These are phyloP conservation scores for Eumacrocentrus americanus DNA, from an alignment of 2,888 invertebrate genomes.

Conservation along the genomic window DNA sequence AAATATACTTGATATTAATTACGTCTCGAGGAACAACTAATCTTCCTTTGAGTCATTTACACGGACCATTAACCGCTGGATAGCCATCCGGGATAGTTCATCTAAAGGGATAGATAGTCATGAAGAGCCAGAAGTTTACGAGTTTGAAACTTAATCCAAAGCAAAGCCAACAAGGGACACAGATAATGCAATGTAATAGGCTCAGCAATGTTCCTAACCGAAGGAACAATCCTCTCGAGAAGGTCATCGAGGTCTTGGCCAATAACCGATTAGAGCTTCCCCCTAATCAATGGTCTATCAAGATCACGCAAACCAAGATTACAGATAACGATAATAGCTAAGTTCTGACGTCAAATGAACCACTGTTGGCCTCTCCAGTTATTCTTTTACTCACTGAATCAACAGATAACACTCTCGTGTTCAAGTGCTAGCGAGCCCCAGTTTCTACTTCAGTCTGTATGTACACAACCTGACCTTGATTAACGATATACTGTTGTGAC, in stretches of 20 bases:
- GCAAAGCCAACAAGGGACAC: no score
- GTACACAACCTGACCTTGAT: not conserved
- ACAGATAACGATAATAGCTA: not conserved
- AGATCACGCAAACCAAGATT: not conserved
- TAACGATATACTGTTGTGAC: not conserved
- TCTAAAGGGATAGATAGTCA: conserved; percentile 9
- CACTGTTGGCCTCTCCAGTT: not conserved
- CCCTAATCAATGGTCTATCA: conserved; percentile 8
- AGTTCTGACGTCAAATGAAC: not conserved
- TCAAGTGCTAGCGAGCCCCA: not conserved
- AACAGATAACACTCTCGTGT: not conserved
- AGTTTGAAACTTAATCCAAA: conserved; percentile 3
- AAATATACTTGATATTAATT: no score
- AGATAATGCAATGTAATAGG: not conserved
- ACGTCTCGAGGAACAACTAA: no score
- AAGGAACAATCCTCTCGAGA: not conserved
- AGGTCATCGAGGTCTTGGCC: not conserved
- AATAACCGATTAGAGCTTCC: conserved; percentile 3
- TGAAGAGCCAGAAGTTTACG: conserved; percentile 7
- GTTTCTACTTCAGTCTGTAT: not conserved
- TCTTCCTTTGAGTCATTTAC: no score
- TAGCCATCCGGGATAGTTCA: not conserved
- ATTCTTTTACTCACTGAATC: not conserved
- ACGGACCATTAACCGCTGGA: not conserved
- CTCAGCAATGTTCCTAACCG: not conserved